phyloP scores from a whole-genome alignment of 2,797 vertebrate genomes.

The Labeo calbasu region DNA sequence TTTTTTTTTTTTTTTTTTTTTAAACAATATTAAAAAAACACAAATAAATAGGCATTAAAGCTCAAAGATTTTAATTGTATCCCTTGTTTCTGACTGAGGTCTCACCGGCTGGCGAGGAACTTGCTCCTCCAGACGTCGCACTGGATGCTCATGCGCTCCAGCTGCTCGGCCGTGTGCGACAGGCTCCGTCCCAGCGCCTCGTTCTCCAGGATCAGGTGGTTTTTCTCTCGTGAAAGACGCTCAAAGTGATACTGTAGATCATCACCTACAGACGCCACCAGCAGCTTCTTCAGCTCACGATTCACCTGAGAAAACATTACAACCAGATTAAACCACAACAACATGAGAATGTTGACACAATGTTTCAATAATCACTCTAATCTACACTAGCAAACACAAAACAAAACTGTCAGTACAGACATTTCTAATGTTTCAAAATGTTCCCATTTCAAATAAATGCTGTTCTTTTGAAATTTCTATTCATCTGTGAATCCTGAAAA shows the following conservation, averaged over 20 bases:
- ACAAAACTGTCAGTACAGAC: no score
- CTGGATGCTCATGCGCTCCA: constrained; percentile 98
- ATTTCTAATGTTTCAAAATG: no score
- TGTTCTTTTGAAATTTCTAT: no score
- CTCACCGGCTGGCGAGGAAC: constrained; percentile 95
- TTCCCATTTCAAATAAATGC: no score
- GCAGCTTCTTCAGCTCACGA: constrained; percentile 93
- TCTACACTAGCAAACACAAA: no score
- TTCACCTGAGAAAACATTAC: constrained; percentile 83
- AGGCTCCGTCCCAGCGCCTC: constrained; percentile 84
- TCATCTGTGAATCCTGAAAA: no score
- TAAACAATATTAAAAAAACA: no score
- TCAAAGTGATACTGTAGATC: constrained; percentile 98
- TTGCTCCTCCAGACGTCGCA: constrained; percentile 99
- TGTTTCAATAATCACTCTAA: no score
- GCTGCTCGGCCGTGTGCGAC: constrained; percentile 87
- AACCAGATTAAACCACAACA: neutral
- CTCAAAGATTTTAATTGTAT: no score
- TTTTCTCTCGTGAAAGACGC: constrained; percentile 92
- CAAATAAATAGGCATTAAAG: no score
- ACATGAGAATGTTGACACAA: no score
- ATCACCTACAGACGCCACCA: constrained; percentile 94
- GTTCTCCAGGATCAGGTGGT: constrained; percentile 94
- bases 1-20: no score
- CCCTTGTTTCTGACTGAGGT: neutral